These are phyloP conservation scores for Perdita meconis DNA, from an alignment of 2,888 invertebrate species.

Conservation along the genomic window DNA sequence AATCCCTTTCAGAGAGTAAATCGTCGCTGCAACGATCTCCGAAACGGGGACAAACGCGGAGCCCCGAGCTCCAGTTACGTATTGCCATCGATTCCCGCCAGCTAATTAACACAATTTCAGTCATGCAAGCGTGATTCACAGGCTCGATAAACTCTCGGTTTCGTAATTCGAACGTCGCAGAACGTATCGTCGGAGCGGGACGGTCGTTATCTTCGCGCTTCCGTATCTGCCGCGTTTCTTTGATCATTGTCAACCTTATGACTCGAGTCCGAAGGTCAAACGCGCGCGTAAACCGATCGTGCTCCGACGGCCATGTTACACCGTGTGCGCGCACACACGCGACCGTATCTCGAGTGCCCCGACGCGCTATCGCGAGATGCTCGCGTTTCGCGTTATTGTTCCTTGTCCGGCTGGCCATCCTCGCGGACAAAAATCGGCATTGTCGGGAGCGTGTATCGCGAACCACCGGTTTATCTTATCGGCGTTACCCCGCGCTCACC, in stretches of 20 bases:
- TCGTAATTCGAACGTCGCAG: slow-evolving; percentile 41
- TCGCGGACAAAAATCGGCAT: slow-evolving; percentile 58
- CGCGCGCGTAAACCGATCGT: background rate
- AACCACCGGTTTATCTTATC: slow-evolving; percentile 62
- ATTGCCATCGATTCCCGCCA: slow-evolving; percentile 21
- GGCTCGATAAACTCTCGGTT: slow-evolving; percentile 29
- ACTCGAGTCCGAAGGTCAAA: slow-evolving; percentile 66
- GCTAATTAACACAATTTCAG: slow-evolving; percentile 49
- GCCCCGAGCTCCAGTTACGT: too few species aligned
- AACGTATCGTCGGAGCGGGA: slow-evolving; percentile 10
- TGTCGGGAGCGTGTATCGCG: slow-evolving; percentile 30
- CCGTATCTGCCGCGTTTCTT: slow-evolving; percentile 39
- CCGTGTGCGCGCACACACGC: background rate
- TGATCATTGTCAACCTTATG: slow-evolving; percentile 56
- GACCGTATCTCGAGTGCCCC: slow-evolving; percentile 21
- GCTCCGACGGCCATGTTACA: too few species aligned
- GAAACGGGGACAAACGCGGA: too few species aligned
- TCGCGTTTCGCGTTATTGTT: slow-evolving; percentile 42
- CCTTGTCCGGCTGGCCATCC: slow-evolving; percentile 28
- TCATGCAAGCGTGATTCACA: slow-evolving; percentile 39
- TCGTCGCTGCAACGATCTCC: too few species aligned
- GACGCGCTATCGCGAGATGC: slow-evolving; percentile 19
- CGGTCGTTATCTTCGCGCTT: slow-evolving; percentile 25
- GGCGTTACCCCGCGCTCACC: slow-evolving; percentile 32
- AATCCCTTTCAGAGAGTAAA: too few species aligned